Evolutionary conservation across 2,797 vertebrate genomes (phyloP).

Genomic region (Sorex maritimensis): DNA sequence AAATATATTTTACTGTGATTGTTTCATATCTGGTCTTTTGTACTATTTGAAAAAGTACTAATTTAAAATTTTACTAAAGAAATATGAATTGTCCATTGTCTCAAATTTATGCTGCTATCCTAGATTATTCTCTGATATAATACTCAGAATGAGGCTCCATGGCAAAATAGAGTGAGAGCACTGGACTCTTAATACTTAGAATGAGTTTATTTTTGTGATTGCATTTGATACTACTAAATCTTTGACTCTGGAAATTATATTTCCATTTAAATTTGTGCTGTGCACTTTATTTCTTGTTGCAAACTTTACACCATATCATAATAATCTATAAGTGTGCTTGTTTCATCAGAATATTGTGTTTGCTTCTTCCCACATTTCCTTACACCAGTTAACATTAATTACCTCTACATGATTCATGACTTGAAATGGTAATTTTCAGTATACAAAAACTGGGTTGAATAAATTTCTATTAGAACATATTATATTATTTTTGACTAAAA

Average conservation of each 20-base stretch:
- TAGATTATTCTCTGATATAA: not conserved
- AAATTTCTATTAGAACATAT: slow-evolving; percentile 33
- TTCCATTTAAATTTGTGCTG: slow-evolving; percentile 24
- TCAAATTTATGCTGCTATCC: not conserved
- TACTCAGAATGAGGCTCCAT: too few relatives aligned
- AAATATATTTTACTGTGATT: not conserved
- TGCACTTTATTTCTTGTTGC: not conserved
- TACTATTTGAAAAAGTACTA: not conserved
- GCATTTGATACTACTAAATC: not conserved
- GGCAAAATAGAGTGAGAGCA: too few relatives aligned
- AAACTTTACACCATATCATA: not conserved
- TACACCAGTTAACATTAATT: not conserved
- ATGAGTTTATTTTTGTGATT: not conserved
- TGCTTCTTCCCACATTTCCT: not conserved
- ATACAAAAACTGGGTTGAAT: not conserved
- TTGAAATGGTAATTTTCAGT: not conserved
- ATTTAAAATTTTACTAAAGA: too few relatives aligned
- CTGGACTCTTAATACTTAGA: not conserved
- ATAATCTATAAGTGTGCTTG: not conserved
- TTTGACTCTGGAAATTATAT: not conserved
- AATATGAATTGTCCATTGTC: not conserved
- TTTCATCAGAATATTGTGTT: slow-evolving; percentile 18
- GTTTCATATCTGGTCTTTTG: not conserved
- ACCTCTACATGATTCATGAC: not conserved
- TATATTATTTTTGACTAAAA: slow-evolving; percentile 7